Evolutionary conservation across 2,797 vertebrate genomes (phyloP).

Genomic region (Poeciliopsis presidionis): DNA sequence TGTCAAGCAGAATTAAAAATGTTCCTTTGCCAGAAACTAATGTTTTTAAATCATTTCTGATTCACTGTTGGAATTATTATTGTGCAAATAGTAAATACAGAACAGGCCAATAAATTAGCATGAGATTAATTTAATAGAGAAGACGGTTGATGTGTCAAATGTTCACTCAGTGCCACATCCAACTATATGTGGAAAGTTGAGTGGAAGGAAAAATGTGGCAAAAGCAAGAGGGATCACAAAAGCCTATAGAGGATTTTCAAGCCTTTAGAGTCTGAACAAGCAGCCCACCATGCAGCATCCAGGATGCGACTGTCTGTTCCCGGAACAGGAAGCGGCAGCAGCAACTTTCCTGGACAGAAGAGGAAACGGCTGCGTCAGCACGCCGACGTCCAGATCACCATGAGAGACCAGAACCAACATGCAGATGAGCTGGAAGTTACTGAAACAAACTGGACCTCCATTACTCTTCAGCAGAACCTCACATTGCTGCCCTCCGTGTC

Average conservation of each 20-base stretch:
- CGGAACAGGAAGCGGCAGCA: background rate
- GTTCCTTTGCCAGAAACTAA: background rate
- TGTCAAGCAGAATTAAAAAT: constrained; percentile 7
- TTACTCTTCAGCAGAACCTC: too few relatives aligned
- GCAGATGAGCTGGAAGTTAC: too few relatives aligned
- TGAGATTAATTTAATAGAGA: background rate
- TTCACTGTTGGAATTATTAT: background rate
- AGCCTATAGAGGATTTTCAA: background rate
- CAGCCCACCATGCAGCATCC: background rate
- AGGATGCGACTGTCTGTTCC: background rate
- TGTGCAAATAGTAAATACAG: background rate
- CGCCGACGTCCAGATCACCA: background rate
- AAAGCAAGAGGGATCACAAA: background rate
- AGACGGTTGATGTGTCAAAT: background rate
- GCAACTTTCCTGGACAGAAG: background rate
- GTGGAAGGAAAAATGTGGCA: background rate
- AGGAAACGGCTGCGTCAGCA: background rate
- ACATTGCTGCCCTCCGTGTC: too few relatives aligned
- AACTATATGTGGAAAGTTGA: background rate
- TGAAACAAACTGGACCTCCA: too few relatives aligned
- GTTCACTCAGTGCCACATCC: background rate
- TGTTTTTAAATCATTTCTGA: background rate
- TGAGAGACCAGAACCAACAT: too few relatives aligned
- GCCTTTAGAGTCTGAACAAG: background rate
- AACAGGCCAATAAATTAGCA: background rate